Base-by-base conservation (phyloP, 2,797 vertebrate species). In the Remorina albescens region DNA sequence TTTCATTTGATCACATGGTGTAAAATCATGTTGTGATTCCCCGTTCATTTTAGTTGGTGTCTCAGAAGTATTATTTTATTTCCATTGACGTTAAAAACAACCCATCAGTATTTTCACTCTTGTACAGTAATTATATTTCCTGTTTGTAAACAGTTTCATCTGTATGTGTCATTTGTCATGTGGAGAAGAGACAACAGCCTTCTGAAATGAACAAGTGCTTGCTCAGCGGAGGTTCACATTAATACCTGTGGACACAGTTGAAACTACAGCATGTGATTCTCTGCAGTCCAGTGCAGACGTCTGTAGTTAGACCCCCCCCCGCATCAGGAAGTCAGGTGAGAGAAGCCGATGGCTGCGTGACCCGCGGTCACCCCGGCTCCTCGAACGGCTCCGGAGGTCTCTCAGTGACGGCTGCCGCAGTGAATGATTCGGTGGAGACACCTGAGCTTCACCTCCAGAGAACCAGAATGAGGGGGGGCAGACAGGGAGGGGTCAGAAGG, bases 381-480 rank as follows among this genome's bases (percentile, higher is more conserved):
- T 19, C 37, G 15, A 8, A 42, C 42, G 10, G 49, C 47, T 54
- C 58, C 0, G 6, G 30, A 59, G 46, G 53, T 68, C 58, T 26
- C 12, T 10, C 19, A 16, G 46, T 46, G 60, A 47, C 1, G 16
- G 53, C 58, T 18, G 67, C 42, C 36, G 61, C 9, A 8, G 3
- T 44, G 41, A 19, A 8, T 44, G 42, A 46, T 1, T 76, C 37
- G 37, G 49, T 11, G 37, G 51, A 53, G 26, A 32, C n/a, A 55
- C 63, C 49, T 42, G 67, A 80, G 54, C 59, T 13, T n/a, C 23
- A 21, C 36, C 32, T 57, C 21, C 50, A 25, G 21, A 62, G 32
- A 44, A 25, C 16, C 42, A n/a, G n/a, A n/a, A n/a, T n/a, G n/a
- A n/a, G n/a, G n/a, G n/a, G n/a, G n/a, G n/a, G n/a, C n/a, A n/a